Conservation (phyloP, 2,888 invertebrate genomes). For the Cataglyphis altisquamis region DNA sequence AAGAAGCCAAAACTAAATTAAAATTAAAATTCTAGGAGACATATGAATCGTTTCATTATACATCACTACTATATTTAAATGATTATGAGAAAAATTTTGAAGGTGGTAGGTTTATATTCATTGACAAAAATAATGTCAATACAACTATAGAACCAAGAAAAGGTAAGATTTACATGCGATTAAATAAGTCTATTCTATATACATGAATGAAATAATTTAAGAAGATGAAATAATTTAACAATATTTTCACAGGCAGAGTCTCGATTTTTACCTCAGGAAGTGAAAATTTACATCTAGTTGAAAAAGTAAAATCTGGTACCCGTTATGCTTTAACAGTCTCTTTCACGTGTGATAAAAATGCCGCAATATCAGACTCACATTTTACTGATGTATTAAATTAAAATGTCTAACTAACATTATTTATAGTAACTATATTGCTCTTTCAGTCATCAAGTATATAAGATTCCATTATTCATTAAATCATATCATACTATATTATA, state of each 20-base stretch:
- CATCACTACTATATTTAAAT: conserved; percentile 93
- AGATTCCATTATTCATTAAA: neutral
- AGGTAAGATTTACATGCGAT: conserved; percentile 83
- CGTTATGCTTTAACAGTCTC: conserved; percentile 95
- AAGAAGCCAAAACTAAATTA: neutral
- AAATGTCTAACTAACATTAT: neutral
- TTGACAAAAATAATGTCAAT: conserved; percentile 90
- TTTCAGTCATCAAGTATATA: neutral
- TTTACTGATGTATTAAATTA: neutral
- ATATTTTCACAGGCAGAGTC: conserved; percentile 88
- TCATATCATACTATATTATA: too few species aligned
- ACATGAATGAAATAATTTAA: neutral
- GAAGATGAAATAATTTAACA: neutral
- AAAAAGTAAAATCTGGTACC: conserved; percentile 91
- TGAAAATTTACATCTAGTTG: conserved; percentile 94
- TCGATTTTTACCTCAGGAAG: conserved; percentile 95
- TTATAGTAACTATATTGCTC: neutral
- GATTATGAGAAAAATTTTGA: conserved; percentile 92
- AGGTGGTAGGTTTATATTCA: conserved; percentile 94
- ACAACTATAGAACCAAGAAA: conserved; percentile 92
- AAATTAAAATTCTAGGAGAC: conserved; percentile 89
- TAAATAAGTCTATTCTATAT: neutral
- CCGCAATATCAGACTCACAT: conserved; percentile 89
- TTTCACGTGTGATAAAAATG: conserved; percentile 93
- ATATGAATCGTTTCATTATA: conserved; percentile 95